These are phyloP conservation scores for Trachymyrmex cornetzi DNA, from an alignment of 1,140 invertebrate species.

Conservation along the genomic window DNA sequence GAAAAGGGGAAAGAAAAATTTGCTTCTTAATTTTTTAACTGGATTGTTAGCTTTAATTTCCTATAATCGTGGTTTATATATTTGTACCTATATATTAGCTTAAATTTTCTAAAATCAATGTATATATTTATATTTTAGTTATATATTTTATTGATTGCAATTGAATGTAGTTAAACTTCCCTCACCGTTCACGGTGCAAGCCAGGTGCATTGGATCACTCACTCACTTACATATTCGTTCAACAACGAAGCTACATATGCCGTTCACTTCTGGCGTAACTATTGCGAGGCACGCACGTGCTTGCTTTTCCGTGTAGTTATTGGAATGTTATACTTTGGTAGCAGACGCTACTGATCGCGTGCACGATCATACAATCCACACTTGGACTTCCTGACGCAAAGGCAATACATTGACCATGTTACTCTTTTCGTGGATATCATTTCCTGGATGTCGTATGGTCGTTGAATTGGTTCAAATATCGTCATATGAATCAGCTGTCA, in stretches of 20 bases:
- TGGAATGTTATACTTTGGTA: slow-evolving; percentile 53
- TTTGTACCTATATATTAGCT: neutral
- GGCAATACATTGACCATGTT: slow-evolving; percentile 21
- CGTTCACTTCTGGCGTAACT: slow-evolving; percentile 60
- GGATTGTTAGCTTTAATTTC: neutral
- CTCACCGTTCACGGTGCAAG: slow-evolving; percentile 54
- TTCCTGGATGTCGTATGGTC: slow-evolving; percentile 37
- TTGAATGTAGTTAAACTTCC: slow-evolving; percentile 46
- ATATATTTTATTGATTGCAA: neutral
- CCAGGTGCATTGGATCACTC: slow-evolving; percentile 65
- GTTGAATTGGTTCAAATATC: slow-evolving; percentile 25
- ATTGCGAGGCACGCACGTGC: slow-evolving; percentile 54
- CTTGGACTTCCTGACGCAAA: slow-evolving; percentile 42
- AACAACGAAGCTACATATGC: slow-evolving; percentile 62
- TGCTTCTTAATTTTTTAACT: neutral
- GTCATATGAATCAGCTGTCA: slow-evolving; percentile 10
- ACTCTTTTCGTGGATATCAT: slow-evolving; percentile 33
- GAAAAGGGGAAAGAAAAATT: neutral
- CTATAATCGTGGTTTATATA: neutral
- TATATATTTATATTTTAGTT: neutral
- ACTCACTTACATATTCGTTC: slow-evolving; percentile 52
- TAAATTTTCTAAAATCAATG: neutral
- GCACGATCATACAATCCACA: slow-evolving; percentile 17
- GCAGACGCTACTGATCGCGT: slow-evolving; percentile 37
- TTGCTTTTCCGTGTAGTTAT: slow-evolving; percentile 60